Conservation (phyloP, 1,140 invertebrate genomes). For the Armadillidium nasatum region DNA sequence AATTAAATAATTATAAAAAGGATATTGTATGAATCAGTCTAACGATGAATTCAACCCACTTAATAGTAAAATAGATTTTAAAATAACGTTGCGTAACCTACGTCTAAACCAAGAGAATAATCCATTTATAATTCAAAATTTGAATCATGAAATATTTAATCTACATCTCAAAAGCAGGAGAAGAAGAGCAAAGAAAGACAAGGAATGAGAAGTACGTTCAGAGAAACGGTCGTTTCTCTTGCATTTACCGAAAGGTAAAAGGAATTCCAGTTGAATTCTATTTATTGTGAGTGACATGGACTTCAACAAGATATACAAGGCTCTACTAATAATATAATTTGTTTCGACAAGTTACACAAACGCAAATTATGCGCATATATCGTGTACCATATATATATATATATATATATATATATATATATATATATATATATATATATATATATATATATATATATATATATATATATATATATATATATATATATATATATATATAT, state of each 20-base stretch:
- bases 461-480: slow-evolving; percentile 14
- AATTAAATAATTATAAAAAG: too few species aligned
- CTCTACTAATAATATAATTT: background rate
- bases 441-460: slow-evolving; percentile 18
- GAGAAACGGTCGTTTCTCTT: background rate
- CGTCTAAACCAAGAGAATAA: too few species aligned
- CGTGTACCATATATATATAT: background rate
- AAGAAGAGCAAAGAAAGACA: too few species aligned
- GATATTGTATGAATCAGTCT: too few species aligned
- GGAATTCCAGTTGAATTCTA: background rate
- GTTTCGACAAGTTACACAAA: too few species aligned
- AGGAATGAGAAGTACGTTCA: background rate
- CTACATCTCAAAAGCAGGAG: too few species aligned
- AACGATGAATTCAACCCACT: too few species aligned
- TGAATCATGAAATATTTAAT: too few species aligned
- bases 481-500: background rate
- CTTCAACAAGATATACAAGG: background rate
- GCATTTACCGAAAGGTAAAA: background rate
- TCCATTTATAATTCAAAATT: too few species aligned
- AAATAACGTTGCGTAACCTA: too few species aligned
- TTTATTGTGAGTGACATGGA: background rate
- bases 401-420: slow-evolving; percentile 13
- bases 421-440: slow-evolving; percentile 26
- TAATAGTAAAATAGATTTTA: too few species aligned
- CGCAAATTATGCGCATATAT: too few species aligned